These are phyloP conservation scores for Xenopus borealis DNA, from an alignment of 2,113 vertebrate genomes.

Conservation along the genomic window DNA sequence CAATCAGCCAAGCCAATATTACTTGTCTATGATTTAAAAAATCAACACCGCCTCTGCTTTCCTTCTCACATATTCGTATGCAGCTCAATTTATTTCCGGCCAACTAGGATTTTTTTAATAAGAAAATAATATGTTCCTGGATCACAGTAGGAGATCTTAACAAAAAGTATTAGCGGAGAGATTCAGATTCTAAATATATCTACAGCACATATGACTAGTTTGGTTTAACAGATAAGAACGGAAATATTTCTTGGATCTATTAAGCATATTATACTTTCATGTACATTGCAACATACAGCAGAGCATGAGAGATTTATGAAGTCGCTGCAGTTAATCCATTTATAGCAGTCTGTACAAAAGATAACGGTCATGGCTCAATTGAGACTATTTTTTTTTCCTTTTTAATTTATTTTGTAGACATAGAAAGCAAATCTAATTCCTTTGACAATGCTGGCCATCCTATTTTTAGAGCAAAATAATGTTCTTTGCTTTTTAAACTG, in stretches of 20 bases:
- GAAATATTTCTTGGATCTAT: background rate
- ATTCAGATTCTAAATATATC: too few species aligned
- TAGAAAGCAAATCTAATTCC: constrained; percentile 54
- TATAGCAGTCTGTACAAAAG: constrained; percentile 42
- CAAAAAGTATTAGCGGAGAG: too few species aligned
- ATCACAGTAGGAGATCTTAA: too few species aligned
- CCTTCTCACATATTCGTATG: too few species aligned
- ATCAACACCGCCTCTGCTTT: too few species aligned
- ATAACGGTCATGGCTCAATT: constrained; percentile 49
- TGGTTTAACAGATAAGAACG: too few species aligned
- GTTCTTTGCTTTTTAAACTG: constrained; percentile 51
- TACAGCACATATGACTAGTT: too few species aligned
- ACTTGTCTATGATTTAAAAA: too few species aligned
- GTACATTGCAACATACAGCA: background rate
- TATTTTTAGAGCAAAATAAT: constrained; percentile 57
- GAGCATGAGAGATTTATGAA: background rate
- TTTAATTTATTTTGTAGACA: constrained; percentile 48
- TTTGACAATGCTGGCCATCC: constrained; percentile 47
- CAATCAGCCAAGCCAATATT: too few species aligned
- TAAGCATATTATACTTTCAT: background rate
- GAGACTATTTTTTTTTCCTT: constrained; percentile 48
- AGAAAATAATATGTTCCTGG: too few species aligned
- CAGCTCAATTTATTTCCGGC: too few species aligned
- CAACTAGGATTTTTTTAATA: too few species aligned
- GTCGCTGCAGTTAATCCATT: constrained; percentile 40